A percentile compares a stretch with the other conserved stretches of the same genome.
phyloP scores from a whole-genome alignment of 2,113 vertebrate species.

The Hyperopisus bebe region DNA sequence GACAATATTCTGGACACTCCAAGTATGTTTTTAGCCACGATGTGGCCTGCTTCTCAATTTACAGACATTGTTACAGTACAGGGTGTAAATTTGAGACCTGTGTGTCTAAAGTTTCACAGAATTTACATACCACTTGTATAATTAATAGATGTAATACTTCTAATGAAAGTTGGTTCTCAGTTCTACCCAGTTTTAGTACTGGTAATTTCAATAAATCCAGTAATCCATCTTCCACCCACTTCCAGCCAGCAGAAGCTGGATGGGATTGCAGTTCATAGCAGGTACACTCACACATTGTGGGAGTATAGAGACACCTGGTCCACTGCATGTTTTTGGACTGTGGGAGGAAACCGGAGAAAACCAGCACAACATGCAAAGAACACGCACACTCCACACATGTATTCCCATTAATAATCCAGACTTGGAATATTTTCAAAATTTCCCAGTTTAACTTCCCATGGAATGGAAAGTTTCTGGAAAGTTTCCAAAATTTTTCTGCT shows the following conservation, averaged over 20 bases:
- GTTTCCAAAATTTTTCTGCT: too few species aligned
- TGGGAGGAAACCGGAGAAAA: neutral
- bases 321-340: neutral
- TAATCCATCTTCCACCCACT: neutral
- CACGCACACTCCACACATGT: too few species aligned
- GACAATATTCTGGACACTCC: slow-evolving; percentile 79
- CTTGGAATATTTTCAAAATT: too few species aligned
- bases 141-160: neutral
- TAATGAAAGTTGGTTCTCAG: neutral
- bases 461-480: too few species aligned
- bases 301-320: neutral
- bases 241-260: neutral
- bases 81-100: neutral
- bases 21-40: slow-evolving; percentile 66
- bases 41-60: neutral
- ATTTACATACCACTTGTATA: neutral
- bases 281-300: neutral
- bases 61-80: neutral
- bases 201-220: neutral
- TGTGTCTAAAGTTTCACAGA: neutral
- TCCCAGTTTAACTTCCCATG: too few species aligned
- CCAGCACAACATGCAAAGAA: neutral
- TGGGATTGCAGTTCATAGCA: neutral
- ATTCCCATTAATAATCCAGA: too few species aligned
- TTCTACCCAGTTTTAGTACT: neutral